Base-by-base conservation (phyloP, 1,140 invertebrate genomes). In the Ooceraea biroi region DNA sequence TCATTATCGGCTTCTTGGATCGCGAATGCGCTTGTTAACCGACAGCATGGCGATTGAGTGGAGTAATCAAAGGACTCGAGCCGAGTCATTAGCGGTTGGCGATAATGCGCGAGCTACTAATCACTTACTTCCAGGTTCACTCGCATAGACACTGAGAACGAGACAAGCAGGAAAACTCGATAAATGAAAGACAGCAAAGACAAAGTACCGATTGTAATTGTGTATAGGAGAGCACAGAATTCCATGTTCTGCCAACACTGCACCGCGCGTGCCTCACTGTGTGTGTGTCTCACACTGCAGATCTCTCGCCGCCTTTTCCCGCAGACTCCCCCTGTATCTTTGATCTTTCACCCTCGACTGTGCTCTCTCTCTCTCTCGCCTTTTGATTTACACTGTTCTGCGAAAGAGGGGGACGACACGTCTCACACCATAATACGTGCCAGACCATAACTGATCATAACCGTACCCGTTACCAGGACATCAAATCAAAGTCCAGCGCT, bases 141-240 rank as follows among this genome's bases (percentile, higher is more conserved):
- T 89, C 80, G 78, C 84, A 86, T 90, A 85, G 72, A 73, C 86
- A 86, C 85, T 87, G 72, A 85, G 83, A 87, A 85, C 83, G 76
- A 74, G 87, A 83, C 82, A 80, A 72, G 84, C 66, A 73, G 86
- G 68, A 84, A 84, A 60, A 84, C 76, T 71, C 71, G 57, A 74
- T 78, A 78, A 78, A 71, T 66, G 87, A 86, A 86, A 86, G 76
- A 87, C 80, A 86, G 87, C 85, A 86, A 85, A 85, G 60, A 89
- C 72, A 87, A 83, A 87, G 84, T 88, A 84, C 82, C 65, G 65
- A 85, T 90, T n/a, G n/a, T n/a, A n/a, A 78, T 87, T 86, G 82
- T 92, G 91, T 92, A 87, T 92, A 92, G 91, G 89, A 85, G 85
- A 91, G 91, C 91, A 92, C 91, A 86, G 87, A 88, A 65, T 90